Percentiles rank a stretch among this genome's conserved stretches.
Evolutionary conservation across 2,797 vertebrate genomes (phyloP).

Genomic region (Macropus fuliginosus): DNA sequence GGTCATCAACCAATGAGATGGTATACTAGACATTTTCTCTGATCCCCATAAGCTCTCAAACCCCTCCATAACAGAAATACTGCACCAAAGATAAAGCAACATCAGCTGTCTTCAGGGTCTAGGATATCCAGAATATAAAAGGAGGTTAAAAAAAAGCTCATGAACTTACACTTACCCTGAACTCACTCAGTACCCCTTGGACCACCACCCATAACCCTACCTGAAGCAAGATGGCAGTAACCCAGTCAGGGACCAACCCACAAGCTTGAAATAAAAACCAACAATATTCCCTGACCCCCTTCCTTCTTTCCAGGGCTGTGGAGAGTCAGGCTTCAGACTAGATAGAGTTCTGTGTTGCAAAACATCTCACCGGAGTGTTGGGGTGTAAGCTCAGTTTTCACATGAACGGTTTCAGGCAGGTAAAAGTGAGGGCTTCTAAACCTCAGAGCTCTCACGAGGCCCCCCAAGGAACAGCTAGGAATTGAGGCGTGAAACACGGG

Average conservation of each 20-base stretch:
- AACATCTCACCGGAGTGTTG: neutral
- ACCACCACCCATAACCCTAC: neutral
- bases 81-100: neutral
- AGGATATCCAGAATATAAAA: neutral
- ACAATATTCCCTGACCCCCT: neutral
- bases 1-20: neutral
- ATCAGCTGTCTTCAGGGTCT: neutral
- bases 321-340: neutral
- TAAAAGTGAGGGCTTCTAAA: no score
- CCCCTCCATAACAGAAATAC: neutral
- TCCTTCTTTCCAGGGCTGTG: neutral
- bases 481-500: no score
- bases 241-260: neutral
- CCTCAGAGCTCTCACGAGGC: no score
- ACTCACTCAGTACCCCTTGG: neutral
- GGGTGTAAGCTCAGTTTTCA: no score
- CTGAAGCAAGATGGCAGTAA: neutral
- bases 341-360: neutral
- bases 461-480: no score
- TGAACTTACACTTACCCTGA: neutral
- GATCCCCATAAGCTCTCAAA: neutral
- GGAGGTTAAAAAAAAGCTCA: neutral
- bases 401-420: no score
- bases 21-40: neutral
- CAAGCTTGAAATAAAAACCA: neutral